A percentile compares a stretch with the other conserved stretches of the same genome.
Conservation (phyloP, 92 coral and sea anemone genomes). For the Zoanthus gigantus region DNA sequence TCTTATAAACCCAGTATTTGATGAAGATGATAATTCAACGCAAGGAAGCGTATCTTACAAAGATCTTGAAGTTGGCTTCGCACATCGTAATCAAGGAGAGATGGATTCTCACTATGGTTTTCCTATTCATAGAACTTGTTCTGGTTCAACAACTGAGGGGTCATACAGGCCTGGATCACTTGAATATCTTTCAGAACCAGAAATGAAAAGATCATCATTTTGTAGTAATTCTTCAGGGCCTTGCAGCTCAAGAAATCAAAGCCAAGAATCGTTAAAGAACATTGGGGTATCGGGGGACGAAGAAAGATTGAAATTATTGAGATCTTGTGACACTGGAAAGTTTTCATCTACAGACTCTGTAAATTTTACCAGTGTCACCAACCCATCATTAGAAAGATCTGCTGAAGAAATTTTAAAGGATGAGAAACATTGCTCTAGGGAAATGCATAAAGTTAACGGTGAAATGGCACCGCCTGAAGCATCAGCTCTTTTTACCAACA, state of each 20-base stretch:
- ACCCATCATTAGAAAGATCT: slow-evolving; percentile 2
- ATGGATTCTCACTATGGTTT: slow-evolving; percentile 17
- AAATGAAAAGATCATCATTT: slow-evolving; percentile 29
- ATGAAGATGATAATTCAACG: slow-evolving; percentile 36
- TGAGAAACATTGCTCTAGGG: neutral
- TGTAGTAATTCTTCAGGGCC: slow-evolving; percentile 44
- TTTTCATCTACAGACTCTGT: slow-evolving; percentile 19
- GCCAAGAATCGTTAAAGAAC: slow-evolving; percentile 39
- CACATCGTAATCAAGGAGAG: slow-evolving; percentile 13
- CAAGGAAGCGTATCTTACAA: slow-evolving; percentile 6
- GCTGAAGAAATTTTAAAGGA: neutral
- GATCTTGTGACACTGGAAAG: neutral
- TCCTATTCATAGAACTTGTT: slow-evolving; percentile 43
- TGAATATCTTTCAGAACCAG: slow-evolving; percentile 42
- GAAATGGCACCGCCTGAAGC: slow-evolving; percentile 8
- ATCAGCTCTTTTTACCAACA: slow-evolving; percentile 5
- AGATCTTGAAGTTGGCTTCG: slow-evolving; percentile 38
- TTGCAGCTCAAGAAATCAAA: slow-evolving; percentile 38
- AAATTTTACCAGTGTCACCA: slow-evolving; percentile 3
- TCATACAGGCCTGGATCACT: slow-evolving; percentile 42
- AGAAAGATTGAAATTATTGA: slow-evolving; percentile 13
- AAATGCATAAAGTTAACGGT: slow-evolving; percentile 14
- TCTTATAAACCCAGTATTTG: slow-evolving; percentile 79
- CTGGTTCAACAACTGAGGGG: slow-evolving; percentile 47
- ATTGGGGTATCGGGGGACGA: slow-evolving; percentile 1